Evolutionary conservation across 2,113 vertebrate genomes (phyloP).

Genomic region (Ptyas mucosa): DNA sequence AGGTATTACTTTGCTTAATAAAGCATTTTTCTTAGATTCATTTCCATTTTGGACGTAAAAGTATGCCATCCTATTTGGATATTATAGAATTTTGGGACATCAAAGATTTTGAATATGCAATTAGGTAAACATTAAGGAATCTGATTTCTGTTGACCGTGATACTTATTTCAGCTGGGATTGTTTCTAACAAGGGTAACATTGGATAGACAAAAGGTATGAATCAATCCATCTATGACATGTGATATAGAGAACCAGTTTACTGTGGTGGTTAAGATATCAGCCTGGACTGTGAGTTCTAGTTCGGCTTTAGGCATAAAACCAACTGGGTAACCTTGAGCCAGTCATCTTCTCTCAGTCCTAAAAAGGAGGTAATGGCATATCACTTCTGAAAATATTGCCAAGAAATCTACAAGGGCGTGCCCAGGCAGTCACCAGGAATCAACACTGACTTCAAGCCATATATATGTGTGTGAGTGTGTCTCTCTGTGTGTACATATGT

Average conservation of each 20-base stretch:
- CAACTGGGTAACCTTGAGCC: neutral
- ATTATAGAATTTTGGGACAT: neutral
- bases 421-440: neutral
- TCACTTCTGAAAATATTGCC: neutral
- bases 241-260: neutral
- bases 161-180: neutral
- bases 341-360: neutral
- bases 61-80: neutral
- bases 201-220: neutral
- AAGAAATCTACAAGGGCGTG: neutral
- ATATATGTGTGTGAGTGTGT: too few relatives aligned
- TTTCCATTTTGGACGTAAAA: neutral
- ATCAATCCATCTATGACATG: neutral
- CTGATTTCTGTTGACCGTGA: neutral
- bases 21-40: neutral
- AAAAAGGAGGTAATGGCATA: neutral
- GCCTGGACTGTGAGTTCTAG: neutral
- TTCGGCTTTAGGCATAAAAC: neutral
- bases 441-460: neutral
- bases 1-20: neutral
- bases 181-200: neutral
- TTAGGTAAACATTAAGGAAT: neutral
- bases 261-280: neutral
- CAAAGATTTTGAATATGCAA: neutral
- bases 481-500: too few relatives aligned